Evolutionary conservation across 1,140 invertebrate genomes (phyloP), one percentile per base, ranked within the genome.

Genomic region (Archivesica marissinica): DNA sequence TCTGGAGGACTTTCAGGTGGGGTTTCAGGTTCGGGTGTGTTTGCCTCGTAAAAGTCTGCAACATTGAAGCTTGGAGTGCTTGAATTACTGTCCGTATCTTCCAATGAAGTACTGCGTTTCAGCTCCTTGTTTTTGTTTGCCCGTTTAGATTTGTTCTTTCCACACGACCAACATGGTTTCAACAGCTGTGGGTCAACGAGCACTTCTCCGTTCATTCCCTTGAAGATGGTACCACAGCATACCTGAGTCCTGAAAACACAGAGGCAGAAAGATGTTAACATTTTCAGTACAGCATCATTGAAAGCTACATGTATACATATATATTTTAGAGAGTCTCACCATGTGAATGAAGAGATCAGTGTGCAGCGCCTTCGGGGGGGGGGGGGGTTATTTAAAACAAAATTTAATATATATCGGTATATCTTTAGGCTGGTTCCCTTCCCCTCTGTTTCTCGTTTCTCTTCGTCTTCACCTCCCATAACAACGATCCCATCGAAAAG

Each of bases 191-290:
- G 94, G 90, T 96, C 96, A 3, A 96, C 93, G 33, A 96, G 93
- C 0, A 96, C 94, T 91, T 96, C 96, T 25, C 96, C 95, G 89
- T 95, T 95, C 30, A 94, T 95, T 11, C 96, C 96, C 88, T 95
- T 95, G 90, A 96, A 97, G 85, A 97, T 96, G 23, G 95, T 95
- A 23, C 96, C 96, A 93, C 96, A 97, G 90, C 96, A 97, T 72
- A 96, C 95, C 56, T 95, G 94, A 89, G 96, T 96, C 89, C 96
- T 97, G 90, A 33, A 93, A 95, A 87, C 87, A 86, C 83, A 92
- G 89, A 38, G 74, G n/a, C n/a, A n/a, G n/a, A n/a, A n/a, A n/a
- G n/a, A n/a, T n/a, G n/a, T n/a, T n/a, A n/a, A n/a, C n/a, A n/a
- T n/a, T n/a, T n/a, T n/a, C n/a, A n/a, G n/a, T n/a, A n/a, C n/a